Percentiles rank a stretch among this genome's conserved stretches.
Conservation (phyloP, 1,140 invertebrate species). For the Atopsyche davidsoni region DNA sequence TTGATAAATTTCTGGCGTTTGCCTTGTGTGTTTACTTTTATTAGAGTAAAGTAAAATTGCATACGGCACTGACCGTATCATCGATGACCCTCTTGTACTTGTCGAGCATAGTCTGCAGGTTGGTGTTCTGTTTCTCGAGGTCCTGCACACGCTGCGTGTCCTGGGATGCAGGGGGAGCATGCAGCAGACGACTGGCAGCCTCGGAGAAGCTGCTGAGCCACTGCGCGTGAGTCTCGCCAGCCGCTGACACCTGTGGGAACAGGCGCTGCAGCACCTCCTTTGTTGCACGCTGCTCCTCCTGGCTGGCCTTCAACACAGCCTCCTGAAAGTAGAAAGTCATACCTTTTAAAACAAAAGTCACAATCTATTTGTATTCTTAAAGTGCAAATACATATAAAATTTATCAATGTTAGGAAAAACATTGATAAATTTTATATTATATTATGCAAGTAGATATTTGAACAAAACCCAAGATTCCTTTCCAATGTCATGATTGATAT, state of each 20-base stretch:
- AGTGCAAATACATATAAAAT: too few species aligned
- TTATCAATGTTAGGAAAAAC: too few species aligned
- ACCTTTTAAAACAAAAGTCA: too few species aligned
- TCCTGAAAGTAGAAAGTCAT: constrained; percentile 46
- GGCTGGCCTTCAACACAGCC: constrained; percentile 43
- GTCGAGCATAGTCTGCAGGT: constrained; percentile 57
- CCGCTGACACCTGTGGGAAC: constrained; percentile 51
- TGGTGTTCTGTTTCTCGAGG: constrained; percentile 50
- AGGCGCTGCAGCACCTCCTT: constrained; percentile 53
- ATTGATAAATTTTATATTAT: too few species aligned
- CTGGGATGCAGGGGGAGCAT: constrained; percentile 1
- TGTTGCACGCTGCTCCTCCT: constrained; percentile 50
- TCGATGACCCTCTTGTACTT: constrained; percentile 70
- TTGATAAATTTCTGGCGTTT: too few species aligned
- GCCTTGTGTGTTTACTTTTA: too few species aligned
- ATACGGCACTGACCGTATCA: constrained; percentile 57
- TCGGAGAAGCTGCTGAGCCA: constrained; percentile 53
- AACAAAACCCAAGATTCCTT: too few species aligned
- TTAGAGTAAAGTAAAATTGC: too few species aligned
- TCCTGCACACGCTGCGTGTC: constrained; percentile 24
- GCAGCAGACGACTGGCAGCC: constrained; percentile 36
- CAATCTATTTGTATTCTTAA: too few species aligned
- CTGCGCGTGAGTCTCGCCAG: constrained; percentile 36
- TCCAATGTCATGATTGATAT: too few species aligned
- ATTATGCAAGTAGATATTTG: too few species aligned